A percentile compares a stretch with the other conserved stretches of the same genome.
Conservation (phyloP, 2,113 vertebrate genomes). For the Oreocharis arfaki region DNA sequence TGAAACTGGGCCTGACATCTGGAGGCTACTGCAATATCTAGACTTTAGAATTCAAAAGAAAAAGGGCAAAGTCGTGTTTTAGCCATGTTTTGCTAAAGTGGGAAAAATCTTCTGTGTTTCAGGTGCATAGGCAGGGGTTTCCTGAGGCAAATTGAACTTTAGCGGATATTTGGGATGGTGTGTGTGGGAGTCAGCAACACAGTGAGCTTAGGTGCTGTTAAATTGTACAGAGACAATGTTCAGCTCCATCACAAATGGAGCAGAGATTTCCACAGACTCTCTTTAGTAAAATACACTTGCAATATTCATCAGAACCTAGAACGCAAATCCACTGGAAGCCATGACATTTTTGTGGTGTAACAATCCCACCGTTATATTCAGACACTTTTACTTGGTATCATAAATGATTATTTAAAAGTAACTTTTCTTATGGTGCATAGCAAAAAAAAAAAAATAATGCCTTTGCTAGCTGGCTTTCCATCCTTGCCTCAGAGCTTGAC, state of each 20-base stretch:
- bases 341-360: neutral
- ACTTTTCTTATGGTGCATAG: neutral
- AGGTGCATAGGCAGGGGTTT: neutral
- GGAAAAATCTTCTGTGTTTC: neutral
- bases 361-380: neutral
- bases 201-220: neutral
- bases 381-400: neutral
- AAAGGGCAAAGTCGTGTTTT: neutral
- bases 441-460: neutral
- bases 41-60: neutral
- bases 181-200: neutral
- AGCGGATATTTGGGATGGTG: neutral
- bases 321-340: neutral
- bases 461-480: neutral
- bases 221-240: neutral
- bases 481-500: neutral
- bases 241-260: neutral
- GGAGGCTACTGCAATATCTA: neutral
- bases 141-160: neutral
- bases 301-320: neutral
- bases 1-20: neutral
- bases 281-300: neutral
- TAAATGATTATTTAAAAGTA: neutral
- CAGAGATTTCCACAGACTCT: neutral
- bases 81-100: neutral